These are phyloP conservation scores for Dipodomys merriami DNA, from an alignment of 2,113 vertebrate genomes.

Conservation along the genomic window DNA sequence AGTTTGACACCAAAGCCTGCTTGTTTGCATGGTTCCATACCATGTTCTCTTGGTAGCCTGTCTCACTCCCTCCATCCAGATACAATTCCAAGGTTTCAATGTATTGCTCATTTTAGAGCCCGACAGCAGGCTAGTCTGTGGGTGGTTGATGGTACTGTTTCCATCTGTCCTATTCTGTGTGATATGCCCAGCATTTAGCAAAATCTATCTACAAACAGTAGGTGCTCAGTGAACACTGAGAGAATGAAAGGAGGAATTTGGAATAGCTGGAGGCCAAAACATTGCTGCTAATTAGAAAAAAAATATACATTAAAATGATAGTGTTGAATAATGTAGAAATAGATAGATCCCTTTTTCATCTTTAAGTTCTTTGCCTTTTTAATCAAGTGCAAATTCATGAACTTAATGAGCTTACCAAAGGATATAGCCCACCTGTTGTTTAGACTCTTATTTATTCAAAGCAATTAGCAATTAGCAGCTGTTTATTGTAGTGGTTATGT, in stretches of 20 bases:
- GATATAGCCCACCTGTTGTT: not conserved
- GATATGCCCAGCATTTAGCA: not conserved
- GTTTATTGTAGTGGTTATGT: not conserved
- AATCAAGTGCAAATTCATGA: not conserved
- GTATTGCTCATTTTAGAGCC: no score
- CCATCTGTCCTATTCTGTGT: accelerated
- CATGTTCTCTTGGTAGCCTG: not conserved
- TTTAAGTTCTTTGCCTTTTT: not conserved
- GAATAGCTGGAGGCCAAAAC: not conserved
- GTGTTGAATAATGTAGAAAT: not conserved
- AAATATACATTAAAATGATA: not conserved
- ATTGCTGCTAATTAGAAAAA: not conserved
- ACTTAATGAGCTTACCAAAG: not conserved
- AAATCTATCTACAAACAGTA: not conserved
- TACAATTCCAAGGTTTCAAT: not conserved
- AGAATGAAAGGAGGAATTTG: not conserved
- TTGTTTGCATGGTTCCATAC: not conserved
- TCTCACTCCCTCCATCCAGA: no score
- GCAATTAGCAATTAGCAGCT: not conserved
- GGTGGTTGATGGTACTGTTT: not conserved
- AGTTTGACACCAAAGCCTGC: not conserved
- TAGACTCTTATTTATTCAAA: conserved; percentile 27
- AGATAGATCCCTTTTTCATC: not conserved
- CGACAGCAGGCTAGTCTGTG: not conserved
- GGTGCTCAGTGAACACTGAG: not conserved